These are phyloP conservation scores for Drosophila rubida DNA, from an alignment of 2,888 invertebrate species.

Conservation along the genomic window DNA sequence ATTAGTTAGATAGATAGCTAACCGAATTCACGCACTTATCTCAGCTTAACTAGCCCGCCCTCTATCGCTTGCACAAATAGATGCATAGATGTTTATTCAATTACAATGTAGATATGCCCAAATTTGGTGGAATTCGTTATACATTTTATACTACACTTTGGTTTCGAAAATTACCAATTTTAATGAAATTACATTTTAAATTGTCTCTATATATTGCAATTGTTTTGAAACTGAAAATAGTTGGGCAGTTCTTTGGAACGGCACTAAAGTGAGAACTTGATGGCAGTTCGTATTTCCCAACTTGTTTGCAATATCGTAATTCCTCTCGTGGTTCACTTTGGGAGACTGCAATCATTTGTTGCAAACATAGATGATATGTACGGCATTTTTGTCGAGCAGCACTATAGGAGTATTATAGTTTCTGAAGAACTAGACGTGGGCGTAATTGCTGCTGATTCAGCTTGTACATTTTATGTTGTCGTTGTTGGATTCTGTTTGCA, in stretches of 20 bases:
- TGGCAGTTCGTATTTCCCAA: no score
- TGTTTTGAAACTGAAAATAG: no score
- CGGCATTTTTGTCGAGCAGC: no score
- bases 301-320: no score
- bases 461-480: neutral
- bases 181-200: no score
- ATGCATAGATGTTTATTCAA: neutral
- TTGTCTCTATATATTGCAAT: no score
- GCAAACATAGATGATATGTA: neutral
- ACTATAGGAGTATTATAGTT: no score
- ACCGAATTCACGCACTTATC: slow-evolving; percentile 20
- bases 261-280: no score
- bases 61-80: neutral
- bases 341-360: neutral
- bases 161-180: no score
- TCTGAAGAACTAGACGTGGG: slow-evolving; percentile 7
- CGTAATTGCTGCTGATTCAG: neutral
- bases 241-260: no score
- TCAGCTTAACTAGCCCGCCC: neutral
- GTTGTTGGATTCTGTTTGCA: slow-evolving; percentile 34
- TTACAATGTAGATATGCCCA: neutral
- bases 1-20: neutral
- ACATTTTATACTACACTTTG: no score
- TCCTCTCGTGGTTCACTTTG: neutral
- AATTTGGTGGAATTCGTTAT: no score